phyloP scores from a whole-genome alignment of 1,140 invertebrate genomes.

The Dysdera silvatica region DNA sequence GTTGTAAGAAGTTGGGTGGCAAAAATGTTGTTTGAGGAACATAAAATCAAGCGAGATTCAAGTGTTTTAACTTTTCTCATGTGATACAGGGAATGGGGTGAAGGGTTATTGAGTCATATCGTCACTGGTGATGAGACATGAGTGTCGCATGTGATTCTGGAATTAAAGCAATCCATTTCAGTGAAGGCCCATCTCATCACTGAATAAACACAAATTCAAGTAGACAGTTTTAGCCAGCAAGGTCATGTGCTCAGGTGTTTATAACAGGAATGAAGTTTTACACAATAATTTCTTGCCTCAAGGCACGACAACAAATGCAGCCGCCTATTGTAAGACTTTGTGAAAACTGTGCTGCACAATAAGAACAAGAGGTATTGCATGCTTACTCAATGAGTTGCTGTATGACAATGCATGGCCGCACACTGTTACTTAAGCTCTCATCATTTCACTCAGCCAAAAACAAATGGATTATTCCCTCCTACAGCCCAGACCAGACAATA shows the following conservation, averaged over 20 bases:
- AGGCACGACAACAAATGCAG: conserved; percentile 3
- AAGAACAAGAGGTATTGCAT: conserved; percentile 29
- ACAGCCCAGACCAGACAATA: background rate
- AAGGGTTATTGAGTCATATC: background rate
- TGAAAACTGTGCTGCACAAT: conserved; percentile 22
- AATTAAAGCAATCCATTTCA: background rate
- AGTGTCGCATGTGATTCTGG: background rate
- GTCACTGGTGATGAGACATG: background rate
- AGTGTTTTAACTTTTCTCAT: background rate
- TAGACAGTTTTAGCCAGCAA: conserved; percentile 19
- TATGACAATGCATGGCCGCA: conserved; percentile 43
- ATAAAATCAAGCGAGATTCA: background rate
- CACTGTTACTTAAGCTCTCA: conserved; percentile 13
- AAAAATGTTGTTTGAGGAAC: background rate
- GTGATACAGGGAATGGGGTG: background rate
- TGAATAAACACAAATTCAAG: background rate
- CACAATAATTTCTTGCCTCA: conserved; percentile 46
- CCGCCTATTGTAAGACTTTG: conserved; percentile 18
- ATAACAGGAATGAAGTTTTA: conserved; percentile 39
- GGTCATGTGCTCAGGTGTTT: conserved; percentile 38
- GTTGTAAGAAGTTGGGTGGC: too few relatives aligned
- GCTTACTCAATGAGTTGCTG: conserved; percentile 30
- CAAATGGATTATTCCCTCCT: background rate
- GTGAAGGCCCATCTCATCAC: background rate
- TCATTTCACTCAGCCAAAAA: conserved; percentile 31